Evolutionary conservation across 2,888 invertebrate species (phyloP).

Genomic region (Tachystola acroxantha): DNA sequence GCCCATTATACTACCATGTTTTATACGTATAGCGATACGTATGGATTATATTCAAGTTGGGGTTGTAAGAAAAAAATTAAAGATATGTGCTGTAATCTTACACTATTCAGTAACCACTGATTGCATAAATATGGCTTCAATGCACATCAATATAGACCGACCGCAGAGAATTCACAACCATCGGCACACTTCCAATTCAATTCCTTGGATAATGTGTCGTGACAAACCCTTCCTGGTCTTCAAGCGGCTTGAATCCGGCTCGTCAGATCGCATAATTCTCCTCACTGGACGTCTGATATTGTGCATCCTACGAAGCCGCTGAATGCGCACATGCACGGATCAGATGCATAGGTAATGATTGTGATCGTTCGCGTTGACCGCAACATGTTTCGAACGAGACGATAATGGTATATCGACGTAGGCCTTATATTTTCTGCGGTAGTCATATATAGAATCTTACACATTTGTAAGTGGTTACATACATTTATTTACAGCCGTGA

Average conservation of each 20-base stretch:
- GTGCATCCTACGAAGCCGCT: constrained; percentile 47
- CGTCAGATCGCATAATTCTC: constrained; percentile 39
- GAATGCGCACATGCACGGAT: constrained; percentile 34
- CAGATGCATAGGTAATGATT: constrained; percentile 57
- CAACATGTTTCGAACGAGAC: constrained; percentile 69
- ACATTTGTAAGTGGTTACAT: constrained; percentile 37
- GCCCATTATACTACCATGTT: constrained; percentile 45
- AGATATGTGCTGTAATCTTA: constrained; percentile 51
- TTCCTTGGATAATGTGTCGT: constrained; percentile 54
- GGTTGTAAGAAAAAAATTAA: constrained; percentile 15
- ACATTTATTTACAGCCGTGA: constrained; percentile 5
- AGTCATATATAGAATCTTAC: constrained; percentile 42
- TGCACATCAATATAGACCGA: constrained; percentile 50
- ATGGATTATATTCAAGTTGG: constrained; percentile 16
- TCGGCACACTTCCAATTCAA: constrained; percentile 57
- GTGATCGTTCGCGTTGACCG: constrained; percentile 59
- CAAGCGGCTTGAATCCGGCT: constrained; percentile 34
- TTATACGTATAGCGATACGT: constrained; percentile 33
- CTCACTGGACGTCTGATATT: constrained; percentile 38
- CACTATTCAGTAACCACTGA: constrained; percentile 54
- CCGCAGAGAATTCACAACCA: constrained; percentile 63
- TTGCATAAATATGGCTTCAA: constrained; percentile 68
- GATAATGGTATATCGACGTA: constrained; percentile 57
- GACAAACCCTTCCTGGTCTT: constrained; percentile 55
- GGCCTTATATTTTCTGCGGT: constrained; percentile 55